Evolutionary conservation across 2,113 vertebrate species (phyloP).

Genomic region (Cavia aperea): DNA sequence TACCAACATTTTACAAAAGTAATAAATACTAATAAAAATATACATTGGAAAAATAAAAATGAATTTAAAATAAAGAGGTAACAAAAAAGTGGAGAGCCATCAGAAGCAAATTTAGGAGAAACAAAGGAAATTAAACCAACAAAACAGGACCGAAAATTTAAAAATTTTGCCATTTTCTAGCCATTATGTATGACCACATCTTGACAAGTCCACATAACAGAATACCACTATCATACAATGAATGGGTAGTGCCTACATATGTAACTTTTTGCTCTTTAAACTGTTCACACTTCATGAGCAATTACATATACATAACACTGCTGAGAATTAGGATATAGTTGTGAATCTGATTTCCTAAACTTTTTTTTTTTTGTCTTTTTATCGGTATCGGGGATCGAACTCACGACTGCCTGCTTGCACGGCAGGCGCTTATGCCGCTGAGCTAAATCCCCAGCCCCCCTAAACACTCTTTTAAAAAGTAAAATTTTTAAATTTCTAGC

Average conservation of each 20-base stretch:
- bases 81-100: neutral
- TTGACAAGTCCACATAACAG: neutral
- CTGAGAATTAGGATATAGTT: neutral
- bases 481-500: slow-evolving; percentile 16
- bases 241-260: neutral
- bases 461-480: neutral
- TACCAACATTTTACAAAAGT: neutral
- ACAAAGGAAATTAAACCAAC: neutral
- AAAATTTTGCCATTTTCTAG: slow-evolving; percentile 1
- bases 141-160: neutral
- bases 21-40: neutral
- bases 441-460: no score
- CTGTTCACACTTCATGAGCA: neutral
- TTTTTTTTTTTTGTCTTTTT: no score
- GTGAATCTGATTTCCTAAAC: slow-evolving; percentile 20
- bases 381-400: no score
- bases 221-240: neutral
- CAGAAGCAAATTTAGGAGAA: neutral
- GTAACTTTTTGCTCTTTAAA: neutral
- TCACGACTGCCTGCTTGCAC: no score
- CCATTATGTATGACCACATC: neutral
- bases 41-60: neutral
- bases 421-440: no score
- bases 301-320: neutral
- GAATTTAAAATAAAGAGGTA: neutral